Conservation (phyloP, 2,888 invertebrate species). For the Ditylenchus weischeri region DNA sequence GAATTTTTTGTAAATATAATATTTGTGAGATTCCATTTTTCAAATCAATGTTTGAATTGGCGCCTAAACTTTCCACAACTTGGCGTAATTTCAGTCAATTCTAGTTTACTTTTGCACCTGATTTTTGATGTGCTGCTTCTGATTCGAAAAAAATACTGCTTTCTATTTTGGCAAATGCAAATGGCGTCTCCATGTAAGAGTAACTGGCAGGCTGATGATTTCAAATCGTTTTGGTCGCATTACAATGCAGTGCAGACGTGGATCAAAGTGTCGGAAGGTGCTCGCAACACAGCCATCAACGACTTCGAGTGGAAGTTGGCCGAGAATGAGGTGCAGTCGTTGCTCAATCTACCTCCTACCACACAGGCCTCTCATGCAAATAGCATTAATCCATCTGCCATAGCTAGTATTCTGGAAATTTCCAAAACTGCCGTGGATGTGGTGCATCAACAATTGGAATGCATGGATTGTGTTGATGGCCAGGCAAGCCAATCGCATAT, state of each 20-base stretch:
- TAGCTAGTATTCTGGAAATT: background rate
- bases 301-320: slow-evolving; percentile 14
- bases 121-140: too few species aligned
- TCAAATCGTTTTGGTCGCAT: slow-evolving; percentile 22
- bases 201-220: slow-evolving; percentile 15
- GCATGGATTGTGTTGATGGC: too few species aligned
- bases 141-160: too few species aligned
- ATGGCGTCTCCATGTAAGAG: background rate
- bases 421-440: too few species aligned
- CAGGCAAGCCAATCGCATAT: background rate
- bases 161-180: too few species aligned
- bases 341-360: slow-evolving; percentile 5
- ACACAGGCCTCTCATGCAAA: background rate
- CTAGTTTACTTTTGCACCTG: too few species aligned
- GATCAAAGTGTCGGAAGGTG: slow-evolving; percentile 9
- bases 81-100: too few species aligned
- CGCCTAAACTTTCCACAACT: too few species aligned
- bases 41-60: too few species aligned
- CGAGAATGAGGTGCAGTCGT: slow-evolving; percentile 11
- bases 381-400: background rate
- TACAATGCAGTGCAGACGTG: slow-evolving; percentile 17
- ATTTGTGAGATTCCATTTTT: too few species aligned
- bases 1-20: too few species aligned
- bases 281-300: slow-evolving; percentile 12
- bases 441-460: too few species aligned